These are phyloP conservation scores for Solen grandis DNA, from an alignment of 1,140 invertebrate species.

Conservation along the genomic window DNA sequence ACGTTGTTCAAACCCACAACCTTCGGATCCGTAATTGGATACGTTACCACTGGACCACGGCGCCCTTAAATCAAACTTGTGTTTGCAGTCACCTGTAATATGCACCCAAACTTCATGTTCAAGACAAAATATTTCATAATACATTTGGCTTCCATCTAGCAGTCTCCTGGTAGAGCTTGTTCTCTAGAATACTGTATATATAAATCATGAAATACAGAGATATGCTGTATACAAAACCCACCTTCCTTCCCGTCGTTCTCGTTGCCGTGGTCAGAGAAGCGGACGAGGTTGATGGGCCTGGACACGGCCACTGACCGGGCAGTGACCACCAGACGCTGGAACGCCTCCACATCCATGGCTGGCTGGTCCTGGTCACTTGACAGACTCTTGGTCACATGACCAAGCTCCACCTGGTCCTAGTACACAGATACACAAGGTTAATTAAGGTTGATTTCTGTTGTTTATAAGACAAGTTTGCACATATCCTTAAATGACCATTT, in stretches of 20 bases:
- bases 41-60: too few species aligned
- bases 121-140: too few species aligned
- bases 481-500: not conserved
- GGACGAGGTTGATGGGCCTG: conserved; percentile 90
- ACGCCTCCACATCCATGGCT: conserved; percentile 94
- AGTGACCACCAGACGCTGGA: conserved; percentile 92
- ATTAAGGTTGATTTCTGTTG: too few species aligned
- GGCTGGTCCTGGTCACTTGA: conserved; percentile 84
- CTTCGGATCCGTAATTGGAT: too few species aligned
- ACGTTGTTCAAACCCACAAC: too few species aligned
- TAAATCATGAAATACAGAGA: not conserved
- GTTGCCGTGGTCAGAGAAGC: conserved; percentile 85
- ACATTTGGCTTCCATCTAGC: too few species aligned
- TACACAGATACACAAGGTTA: too few species aligned
- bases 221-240: conserved; percentile 37
- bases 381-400: conserved; percentile 87
- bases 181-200: not conserved
- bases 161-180: too few species aligned
- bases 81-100: too few species aligned
- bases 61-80: too few species aligned
- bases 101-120: too few species aligned
- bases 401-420: conserved; percentile 90
- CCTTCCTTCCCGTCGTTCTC: conserved; percentile 21
- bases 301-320: conserved; percentile 92
- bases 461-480: too few species aligned